phyloP scores from a whole-genome alignment of 2,888 invertebrate species.

The Agonopterix subpropinquella region DNA sequence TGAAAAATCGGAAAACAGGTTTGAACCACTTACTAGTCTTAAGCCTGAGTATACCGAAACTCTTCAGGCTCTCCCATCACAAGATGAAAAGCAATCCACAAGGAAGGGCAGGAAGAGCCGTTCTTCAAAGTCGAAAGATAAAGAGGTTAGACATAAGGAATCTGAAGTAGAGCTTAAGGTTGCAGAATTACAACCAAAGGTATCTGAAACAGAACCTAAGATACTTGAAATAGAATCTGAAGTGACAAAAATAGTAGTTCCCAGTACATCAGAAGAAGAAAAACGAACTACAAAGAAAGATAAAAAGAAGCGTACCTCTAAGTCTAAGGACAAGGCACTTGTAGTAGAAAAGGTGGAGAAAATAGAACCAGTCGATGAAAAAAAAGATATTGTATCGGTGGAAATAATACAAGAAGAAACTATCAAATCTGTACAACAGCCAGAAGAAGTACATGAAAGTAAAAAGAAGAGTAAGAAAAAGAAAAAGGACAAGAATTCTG shows the following conservation, averaged over 20 bases:
- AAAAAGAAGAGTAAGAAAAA: slow-evolving; percentile 54
- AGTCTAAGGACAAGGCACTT: slow-evolving; percentile 22
- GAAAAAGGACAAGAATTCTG: slow-evolving; percentile 42
- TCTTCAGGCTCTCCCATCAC: slow-evolving; percentile 21
- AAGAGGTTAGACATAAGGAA: slow-evolving; percentile 40
- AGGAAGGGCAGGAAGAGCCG: slow-evolving; percentile 43
- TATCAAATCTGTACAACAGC: neutral
- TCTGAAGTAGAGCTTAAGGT: slow-evolving; percentile 11
- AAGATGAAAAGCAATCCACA: slow-evolving; percentile 27
- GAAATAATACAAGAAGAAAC: neutral
- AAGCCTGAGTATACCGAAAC: slow-evolving; percentile 34
- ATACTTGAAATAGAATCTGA: neutral
- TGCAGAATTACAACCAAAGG: no score
- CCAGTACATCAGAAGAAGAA: slow-evolving; percentile 39
- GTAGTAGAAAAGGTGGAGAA: slow-evolving; percentile 21
- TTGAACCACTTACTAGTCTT: slow-evolving; percentile 42
- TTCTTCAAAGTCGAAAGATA: slow-evolving; percentile 57
- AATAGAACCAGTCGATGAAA: slow-evolving; percentile 10
- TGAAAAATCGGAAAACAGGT: slow-evolving; percentile 51
- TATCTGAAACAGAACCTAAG: no score
- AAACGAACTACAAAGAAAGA: slow-evolving; percentile 44
- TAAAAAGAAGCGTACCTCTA: slow-evolving; percentile 48
- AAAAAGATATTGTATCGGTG: slow-evolving; percentile 11
- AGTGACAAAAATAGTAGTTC: slow-evolving; percentile 1
- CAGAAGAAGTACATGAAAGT: slow-evolving; percentile 16